phyloP scores from a whole-genome alignment of 2,888 invertebrate genomes.

The Polietes domitor region DNA sequence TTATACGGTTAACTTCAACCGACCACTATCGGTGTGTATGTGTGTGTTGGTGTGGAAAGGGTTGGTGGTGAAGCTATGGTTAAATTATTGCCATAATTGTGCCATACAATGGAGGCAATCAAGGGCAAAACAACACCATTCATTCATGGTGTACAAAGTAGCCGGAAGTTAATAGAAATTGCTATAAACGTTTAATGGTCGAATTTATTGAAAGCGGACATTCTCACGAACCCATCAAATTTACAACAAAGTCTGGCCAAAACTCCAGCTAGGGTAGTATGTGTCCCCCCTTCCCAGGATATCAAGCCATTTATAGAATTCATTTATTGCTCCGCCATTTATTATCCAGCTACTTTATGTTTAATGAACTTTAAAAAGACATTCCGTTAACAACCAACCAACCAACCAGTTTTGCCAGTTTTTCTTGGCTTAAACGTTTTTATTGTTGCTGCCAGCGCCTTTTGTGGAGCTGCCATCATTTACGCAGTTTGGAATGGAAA shows the following conservation, averaged over 20 bases:
- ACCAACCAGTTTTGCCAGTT: too few species aligned
- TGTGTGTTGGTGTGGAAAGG: background rate
- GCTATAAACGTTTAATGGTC: background rate
- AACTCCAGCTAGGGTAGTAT: background rate
- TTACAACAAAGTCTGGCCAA: background rate
- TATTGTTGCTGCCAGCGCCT: background rate
- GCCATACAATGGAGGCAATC: background rate
- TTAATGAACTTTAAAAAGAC: conserved; percentile 21
- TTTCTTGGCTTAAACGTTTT: background rate
- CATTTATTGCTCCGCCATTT: background rate
- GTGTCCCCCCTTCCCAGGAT: background rate
- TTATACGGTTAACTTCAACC: too few species aligned
- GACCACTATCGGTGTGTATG: too few species aligned
- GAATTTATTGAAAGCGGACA: background rate
- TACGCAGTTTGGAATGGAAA: background rate
- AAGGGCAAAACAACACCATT: background rate
- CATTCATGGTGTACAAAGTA: too few species aligned
- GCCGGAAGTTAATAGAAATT: background rate
- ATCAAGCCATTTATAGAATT: conserved; percentile 3
- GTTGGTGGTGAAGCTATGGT: background rate
- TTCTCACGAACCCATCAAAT: background rate
- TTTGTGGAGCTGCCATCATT: background rate
- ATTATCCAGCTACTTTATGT: background rate
- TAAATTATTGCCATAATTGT: background rate
- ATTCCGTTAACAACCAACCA: background rate